phyloP scores from a whole-genome alignment of 1,140 invertebrate genomes.

The Drosophila ercepeae region DNA sequence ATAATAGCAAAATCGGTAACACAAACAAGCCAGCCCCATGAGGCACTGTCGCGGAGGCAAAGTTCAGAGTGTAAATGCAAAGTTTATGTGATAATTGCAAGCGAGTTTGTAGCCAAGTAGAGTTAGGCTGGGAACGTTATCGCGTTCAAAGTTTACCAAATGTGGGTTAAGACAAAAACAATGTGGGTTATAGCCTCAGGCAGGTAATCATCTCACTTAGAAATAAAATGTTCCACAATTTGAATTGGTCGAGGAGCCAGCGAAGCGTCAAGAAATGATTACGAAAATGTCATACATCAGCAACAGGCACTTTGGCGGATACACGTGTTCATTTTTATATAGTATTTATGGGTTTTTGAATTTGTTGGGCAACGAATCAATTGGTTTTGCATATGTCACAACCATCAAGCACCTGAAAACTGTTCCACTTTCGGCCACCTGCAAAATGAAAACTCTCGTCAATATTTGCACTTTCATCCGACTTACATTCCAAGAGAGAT shows the following conservation, averaged over 20 bases:
- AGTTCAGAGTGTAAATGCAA: constrained; percentile 75
- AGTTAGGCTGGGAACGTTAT: constrained; percentile 11
- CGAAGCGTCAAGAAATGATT: constrained; percentile 66
- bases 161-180: constrained; percentile 1
- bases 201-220: constrained; percentile 14
- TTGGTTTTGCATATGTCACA: constrained; percentile 57
- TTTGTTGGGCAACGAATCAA: constrained; percentile 46
- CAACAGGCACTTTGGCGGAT: neutral
- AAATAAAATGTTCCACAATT: constrained; percentile 13
- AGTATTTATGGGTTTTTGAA: neutral
- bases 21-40: constrained; percentile 20
- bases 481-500: constrained; percentile 34
- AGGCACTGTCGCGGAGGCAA: constrained; percentile 25
- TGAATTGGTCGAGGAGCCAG: constrained; percentile 26
- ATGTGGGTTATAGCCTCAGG: neutral
- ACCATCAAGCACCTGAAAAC: constrained; percentile 13
- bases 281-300: constrained; percentile 45
- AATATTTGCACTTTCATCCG: constrained; percentile 75
- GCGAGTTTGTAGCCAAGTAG: constrained; percentile 30
- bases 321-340: constrained; percentile 2
- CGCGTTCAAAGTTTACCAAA: constrained; percentile 16
- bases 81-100: constrained; percentile 60
- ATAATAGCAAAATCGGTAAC: constrained; percentile 21
- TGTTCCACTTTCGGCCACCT: constrained; percentile 49
- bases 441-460: constrained; percentile 43